Evolutionary conservation across 2,113 vertebrate genomes (phyloP).

Genomic region (Hypanus sabinus): DNA sequence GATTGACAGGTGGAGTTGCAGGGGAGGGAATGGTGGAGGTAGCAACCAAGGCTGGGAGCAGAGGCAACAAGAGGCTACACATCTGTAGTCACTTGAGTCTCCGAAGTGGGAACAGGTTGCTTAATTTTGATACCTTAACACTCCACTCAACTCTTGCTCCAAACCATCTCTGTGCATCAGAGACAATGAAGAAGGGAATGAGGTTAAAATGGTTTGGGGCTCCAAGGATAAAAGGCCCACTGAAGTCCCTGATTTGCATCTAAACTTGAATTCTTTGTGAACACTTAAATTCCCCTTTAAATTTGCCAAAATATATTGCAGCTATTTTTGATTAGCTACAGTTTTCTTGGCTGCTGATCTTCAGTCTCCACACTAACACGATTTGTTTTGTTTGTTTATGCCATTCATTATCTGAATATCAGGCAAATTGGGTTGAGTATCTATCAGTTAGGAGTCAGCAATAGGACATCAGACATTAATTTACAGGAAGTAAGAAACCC

Average conservation of each 20-base stretch:
- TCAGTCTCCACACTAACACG: not conserved
- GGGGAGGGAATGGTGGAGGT: no score
- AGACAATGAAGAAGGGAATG: no score
- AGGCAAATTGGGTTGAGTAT: not conserved
- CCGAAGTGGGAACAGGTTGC: no score
- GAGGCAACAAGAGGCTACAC: no score
- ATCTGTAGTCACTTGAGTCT: no score
- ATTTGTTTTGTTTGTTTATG: not conserved
- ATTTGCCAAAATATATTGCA: not conserved
- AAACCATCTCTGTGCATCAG: no score
- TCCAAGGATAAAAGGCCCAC: not conserved
- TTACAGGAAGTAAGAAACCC: not conserved
- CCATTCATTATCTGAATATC: not conserved
- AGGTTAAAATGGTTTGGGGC: no score
- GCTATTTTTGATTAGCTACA: not conserved
- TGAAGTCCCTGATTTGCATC: not conserved
- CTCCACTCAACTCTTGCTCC: no score
- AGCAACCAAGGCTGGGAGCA: no score
- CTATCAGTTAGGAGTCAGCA: constrained; percentile 11
- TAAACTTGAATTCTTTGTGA: not conserved
- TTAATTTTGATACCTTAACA: no score
- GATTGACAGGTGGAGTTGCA: no score
- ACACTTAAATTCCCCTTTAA: not conserved
- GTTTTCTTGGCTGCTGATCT: not conserved
- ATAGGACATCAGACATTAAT: not conserved